Evolutionary conservation across 2,797 vertebrate genomes (phyloP), one percentile per base, ranked within the genome.

Genomic region (Hozukius guyotensis): DNA sequence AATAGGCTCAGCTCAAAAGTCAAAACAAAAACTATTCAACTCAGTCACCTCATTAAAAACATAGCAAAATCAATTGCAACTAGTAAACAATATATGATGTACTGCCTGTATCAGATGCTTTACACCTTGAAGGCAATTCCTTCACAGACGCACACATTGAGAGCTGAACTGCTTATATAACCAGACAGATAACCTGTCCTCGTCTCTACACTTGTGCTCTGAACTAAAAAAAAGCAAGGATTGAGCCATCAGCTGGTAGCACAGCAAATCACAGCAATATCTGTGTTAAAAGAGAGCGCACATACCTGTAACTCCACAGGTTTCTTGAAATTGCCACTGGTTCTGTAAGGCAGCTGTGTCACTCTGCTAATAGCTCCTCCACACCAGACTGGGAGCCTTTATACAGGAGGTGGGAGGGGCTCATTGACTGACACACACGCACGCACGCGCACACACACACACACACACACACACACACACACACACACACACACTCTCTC

Each of bases 321-420:
- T 90, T 95, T 90, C 89, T 93, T 94, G 74, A 85, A 80, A 77
- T 93, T 90, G 89, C 87, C 88, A 73, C 84, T 92, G 71, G 87
- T 87, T 88, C 91, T 94, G 88, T 91, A 73, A 93, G 92, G 94
- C 94, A 95, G 95, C 95, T 94, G 93, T 96, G 93, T 95, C 90
- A 95, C 94, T 94, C 94, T 93, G 85, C 93, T 96, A 94, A 94
- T 96, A 96, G 93, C 91, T 92, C 88, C 83, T 93, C 81, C 90
- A 92, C 93, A 90, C 88, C 92, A 93, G 88, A 90, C 85, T 56
- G 80, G 38, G 72, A 77, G 93, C 91, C 82, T 96, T 96, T 96
- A 96, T 96, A 96, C 83, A 87, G 46, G 77, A 88, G 89, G 92
- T 95, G 92, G 94, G 95, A 93, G 95, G 94, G 95, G 88, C 95